Conservation (phyloP, 2,888 invertebrate species). For the Erannis defoliaria region DNA sequence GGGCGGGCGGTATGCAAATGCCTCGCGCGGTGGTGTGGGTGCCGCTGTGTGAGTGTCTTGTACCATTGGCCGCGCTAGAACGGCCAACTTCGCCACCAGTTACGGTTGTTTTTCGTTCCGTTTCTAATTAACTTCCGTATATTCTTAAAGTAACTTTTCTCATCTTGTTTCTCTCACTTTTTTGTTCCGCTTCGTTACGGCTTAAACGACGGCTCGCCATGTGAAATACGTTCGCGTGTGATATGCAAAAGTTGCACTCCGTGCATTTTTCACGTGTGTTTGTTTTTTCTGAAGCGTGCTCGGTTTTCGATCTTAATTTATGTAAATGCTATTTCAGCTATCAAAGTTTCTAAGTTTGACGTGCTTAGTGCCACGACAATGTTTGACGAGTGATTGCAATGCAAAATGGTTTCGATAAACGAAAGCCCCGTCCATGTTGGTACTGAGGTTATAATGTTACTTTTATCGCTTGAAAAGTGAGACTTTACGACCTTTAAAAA, state of each 20-base stretch:
- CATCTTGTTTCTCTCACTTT: slow-evolving; percentile 77
- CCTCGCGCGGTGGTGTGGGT: slow-evolving; percentile 76
- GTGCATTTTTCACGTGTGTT: slow-evolving; percentile 68
- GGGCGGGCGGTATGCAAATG: slow-evolving; percentile 88
- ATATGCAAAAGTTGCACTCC: slow-evolving; percentile 71
- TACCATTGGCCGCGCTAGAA: slow-evolving; percentile 86
- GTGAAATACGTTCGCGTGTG: slow-evolving; percentile 79
- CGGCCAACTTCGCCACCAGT: slow-evolving; percentile 87
- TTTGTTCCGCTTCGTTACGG: slow-evolving; percentile 65
- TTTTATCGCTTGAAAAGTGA: slow-evolving; percentile 83
- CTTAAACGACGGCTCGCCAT: slow-evolving; percentile 70
- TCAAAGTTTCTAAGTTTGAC: slow-evolving; percentile 60
- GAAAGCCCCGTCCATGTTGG: slow-evolving; percentile 64
- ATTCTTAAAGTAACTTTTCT: slow-evolving; percentile 86
- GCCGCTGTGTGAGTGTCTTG: slow-evolving; percentile 79
- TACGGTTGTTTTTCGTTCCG: slow-evolving; percentile 87
- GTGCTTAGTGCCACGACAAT: slow-evolving; percentile 74
- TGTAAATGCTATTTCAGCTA: slow-evolving; percentile 68
- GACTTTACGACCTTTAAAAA: slow-evolving; percentile 84
- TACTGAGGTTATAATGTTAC: slow-evolving; percentile 81
- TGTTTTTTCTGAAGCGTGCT: slow-evolving; percentile 70
- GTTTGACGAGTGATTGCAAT: slow-evolving; percentile 75
- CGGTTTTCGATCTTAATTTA: slow-evolving; percentile 64
- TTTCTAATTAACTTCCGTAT: slow-evolving; percentile 86
- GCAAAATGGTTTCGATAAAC: slow-evolving; percentile 62